These are phyloP conservation scores for Callithrix jacchus DNA, from an alignment of 2,113 vertebrate genomes.

Conservation along the genomic window DNA sequence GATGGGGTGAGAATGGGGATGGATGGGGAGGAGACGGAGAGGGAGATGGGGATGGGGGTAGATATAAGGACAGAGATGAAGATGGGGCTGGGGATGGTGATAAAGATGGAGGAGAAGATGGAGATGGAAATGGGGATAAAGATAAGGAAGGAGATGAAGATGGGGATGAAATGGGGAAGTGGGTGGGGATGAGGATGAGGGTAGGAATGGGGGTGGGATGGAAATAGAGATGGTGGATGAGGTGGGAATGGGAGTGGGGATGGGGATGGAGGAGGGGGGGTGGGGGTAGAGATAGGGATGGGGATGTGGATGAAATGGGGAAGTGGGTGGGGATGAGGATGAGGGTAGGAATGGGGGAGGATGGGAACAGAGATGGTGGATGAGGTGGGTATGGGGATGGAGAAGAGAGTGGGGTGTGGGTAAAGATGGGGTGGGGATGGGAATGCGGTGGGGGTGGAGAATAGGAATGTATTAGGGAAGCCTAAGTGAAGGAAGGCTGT, in stretches of 20 bases:
- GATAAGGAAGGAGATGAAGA: background rate
- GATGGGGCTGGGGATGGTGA: too few relatives aligned
- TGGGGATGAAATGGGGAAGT: background rate
- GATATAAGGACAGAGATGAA: background rate
- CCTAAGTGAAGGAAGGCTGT: background rate
- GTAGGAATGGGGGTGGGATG: too few relatives aligned
- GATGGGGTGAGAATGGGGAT: background rate
- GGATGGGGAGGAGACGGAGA: too few relatives aligned
- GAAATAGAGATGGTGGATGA: too few relatives aligned
- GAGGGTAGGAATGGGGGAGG: too few relatives aligned
- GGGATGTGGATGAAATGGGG: too few relatives aligned
- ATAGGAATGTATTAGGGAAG: rapidly evolving
- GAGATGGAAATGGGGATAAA: background rate
- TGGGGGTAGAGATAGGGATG: too few relatives aligned
- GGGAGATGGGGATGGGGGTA: rapidly evolving
- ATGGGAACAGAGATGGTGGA: background rate
- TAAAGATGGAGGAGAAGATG: background rate
- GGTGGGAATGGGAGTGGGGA: too few relatives aligned
- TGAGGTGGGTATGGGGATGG: background rate
- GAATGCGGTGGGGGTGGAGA: too few relatives aligned
- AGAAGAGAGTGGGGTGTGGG: too few relatives aligned
- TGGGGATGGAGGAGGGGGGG: too few relatives aligned
- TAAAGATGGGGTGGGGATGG: too few relatives aligned
- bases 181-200: background rate
- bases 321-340: rapidly evolving